Evolutionary conservation across 1,140 invertebrate genomes (phyloP).

Genomic region (Aleiodes sp.): DNA sequence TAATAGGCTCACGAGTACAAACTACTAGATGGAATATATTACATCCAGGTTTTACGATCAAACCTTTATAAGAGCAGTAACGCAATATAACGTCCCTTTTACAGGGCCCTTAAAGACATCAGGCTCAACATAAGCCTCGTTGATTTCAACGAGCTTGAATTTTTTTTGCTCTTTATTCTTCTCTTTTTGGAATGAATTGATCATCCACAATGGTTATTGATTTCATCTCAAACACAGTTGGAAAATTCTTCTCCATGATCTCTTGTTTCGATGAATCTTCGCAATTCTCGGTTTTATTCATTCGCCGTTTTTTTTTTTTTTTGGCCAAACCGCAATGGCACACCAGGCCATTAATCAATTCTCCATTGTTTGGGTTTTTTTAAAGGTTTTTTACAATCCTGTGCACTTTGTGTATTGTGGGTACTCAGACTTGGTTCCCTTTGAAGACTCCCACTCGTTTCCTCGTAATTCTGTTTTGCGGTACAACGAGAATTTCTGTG

Average conservation of each 20-base stretch:
- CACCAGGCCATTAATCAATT: conserved; percentile 5
- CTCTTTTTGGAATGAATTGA: not conserved
- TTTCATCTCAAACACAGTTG: not conserved
- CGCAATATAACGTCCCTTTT: conserved; percentile 12
- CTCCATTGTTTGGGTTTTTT: conserved; percentile 20
- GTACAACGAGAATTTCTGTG: not conserved
- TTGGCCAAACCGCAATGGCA: not conserved
- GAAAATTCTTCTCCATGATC: not conserved
- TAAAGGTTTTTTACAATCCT: conserved; percentile 19
- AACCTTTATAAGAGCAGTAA: conserved; percentile 4
- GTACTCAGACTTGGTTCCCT: not conserved
- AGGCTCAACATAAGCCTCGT: not conserved
- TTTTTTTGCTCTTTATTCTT: not conserved
- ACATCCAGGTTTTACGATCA: not conserved
- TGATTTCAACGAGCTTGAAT: not conserved
- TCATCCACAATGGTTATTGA: not conserved
- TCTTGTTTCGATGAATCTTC: not conserved
- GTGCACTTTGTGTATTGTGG: conserved; percentile 1
- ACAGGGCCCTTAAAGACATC: not conserved
- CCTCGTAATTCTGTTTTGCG: not conserved
- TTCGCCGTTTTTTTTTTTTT: not conserved
- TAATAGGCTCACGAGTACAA: conserved; percentile 14
- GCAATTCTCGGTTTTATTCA: too few species aligned
- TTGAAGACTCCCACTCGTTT: not conserved
- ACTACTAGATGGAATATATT: conserved; percentile 9